Base-by-base conservation (phyloP, 2,113 vertebrate species). In the Clinocottus analis region DNA sequence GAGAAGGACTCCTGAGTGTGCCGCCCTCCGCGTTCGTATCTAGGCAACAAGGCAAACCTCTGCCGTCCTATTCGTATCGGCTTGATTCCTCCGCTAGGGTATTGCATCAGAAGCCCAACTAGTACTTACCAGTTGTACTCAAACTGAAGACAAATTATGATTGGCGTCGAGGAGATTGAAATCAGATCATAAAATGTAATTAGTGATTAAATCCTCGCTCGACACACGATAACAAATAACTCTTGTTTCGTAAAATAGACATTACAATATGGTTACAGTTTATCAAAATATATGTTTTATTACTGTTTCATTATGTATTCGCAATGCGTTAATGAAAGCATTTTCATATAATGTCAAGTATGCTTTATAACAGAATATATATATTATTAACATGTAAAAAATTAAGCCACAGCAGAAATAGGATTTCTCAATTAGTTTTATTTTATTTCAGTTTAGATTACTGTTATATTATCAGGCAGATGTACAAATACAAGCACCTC, bases 61-160 rank as follows among this genome's bases (percentile, higher is more conserved):
- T 27, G 70, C 93, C 77, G 89, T 77, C 89, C 90, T 87, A 79
- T 68, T 65, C 31, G 65, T 59, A 37, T n/a, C 67, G 61, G 67
- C 59, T 84, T 90, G 85, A 93, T 94, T 82, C 93, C 55, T 95
- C 93, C 95, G 94, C 94, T 9, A 25, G 61, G 66, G 73, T 86
- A 91, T 95, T 95, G 93, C 95, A 93, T 95, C 95, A 95, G 93
- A 93, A 92, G 85, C 81, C 75, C 72, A 94, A 93, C 66, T 94
- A 95, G 93, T 93, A 76, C 87, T 9, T 25, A 45, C 21, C 7
- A 31, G 58, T 64, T 78, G 2, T 23, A 19, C 59, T 64, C 2
- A 13, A 27, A 33, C 4, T 55, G 3, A 66, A 55, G n/a, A 13
- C 3, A 68, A 33, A 58, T 21, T 29, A 33, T 25, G 25, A 61